Evolutionary conservation across 2,113 vertebrate genomes (phyloP).

Genomic region (Muntiacus reevesi): DNA sequence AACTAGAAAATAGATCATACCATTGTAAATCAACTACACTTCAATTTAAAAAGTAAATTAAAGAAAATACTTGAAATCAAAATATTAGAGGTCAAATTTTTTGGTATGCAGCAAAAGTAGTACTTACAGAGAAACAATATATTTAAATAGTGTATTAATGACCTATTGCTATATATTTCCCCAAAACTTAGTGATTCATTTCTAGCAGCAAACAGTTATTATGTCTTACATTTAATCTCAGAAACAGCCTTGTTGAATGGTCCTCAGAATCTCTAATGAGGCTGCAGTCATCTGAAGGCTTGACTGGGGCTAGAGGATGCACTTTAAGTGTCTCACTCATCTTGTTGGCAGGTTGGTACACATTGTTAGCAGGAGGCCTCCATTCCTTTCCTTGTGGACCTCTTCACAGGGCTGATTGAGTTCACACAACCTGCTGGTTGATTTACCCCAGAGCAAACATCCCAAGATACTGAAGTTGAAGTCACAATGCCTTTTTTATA

Average conservation of each 20-base stretch:
- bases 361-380: not conserved
- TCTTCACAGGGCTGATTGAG: not conserved
- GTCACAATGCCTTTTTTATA: not conserved
- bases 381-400: not conserved
- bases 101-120: not conserved
- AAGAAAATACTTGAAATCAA: not conserved
- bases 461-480: not conserved
- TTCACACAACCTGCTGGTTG: not conserved
- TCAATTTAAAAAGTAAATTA: not conserved
- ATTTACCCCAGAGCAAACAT: not conserved
- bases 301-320: not conserved
- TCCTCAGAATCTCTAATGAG: not conserved
- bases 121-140: not conserved
- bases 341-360: not conserved
- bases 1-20: not conserved
- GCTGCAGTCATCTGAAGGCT: not conserved
- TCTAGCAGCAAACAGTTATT: not conserved
- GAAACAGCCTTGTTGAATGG: not conserved
- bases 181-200: not conserved
- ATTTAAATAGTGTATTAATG: not conserved
- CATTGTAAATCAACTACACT: not conserved
- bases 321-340: not conserved
- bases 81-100: not conserved
- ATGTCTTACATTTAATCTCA: not conserved
- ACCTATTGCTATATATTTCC: not conserved